phyloP scores from a whole-genome alignment of 2,888 invertebrate species.

The Folsomia manolachei region DNA sequence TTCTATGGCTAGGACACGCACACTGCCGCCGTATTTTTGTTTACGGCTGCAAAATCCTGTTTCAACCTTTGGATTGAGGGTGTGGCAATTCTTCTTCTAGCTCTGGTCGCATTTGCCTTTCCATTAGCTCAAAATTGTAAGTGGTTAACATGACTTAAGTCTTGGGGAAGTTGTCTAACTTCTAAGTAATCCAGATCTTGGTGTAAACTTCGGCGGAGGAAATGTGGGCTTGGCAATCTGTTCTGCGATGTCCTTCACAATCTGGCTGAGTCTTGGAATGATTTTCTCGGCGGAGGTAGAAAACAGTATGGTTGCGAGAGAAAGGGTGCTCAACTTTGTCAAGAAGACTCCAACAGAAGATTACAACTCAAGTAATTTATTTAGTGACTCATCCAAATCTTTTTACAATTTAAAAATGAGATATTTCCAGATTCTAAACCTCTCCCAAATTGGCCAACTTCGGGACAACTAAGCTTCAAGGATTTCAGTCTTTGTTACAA shows the following conservation, averaged over 20 bases:
- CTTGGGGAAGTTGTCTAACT: neutral
- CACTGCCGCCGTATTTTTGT: neutral
- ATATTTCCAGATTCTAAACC: no score
- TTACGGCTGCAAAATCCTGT: neutral
- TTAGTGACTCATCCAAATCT: no score
- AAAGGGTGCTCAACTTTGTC: neutral
- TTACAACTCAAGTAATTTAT: neutral
- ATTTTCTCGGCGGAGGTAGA: neutral
- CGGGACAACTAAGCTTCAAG: conserved; percentile 55
- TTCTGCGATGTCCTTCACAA: conserved; percentile 6
- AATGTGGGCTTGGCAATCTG: conserved; percentile 31
- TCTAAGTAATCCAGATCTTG: conserved; percentile 17
- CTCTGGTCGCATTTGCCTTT: neutral
- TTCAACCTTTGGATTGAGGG: neutral
- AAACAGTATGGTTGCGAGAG: conserved; percentile 2
- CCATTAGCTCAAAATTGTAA: neutral
- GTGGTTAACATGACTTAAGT: neutral
- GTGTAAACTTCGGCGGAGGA: conserved; percentile 23
- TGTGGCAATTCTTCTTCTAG: neutral
- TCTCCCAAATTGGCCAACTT: neutral
- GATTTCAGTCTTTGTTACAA: conserved; percentile 58
- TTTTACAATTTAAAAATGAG: no score
- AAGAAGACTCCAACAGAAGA: neutral
- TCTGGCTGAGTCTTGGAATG: conserved; percentile 20
- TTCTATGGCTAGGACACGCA: neutral